phyloP scores from a whole-genome alignment of 2,113 vertebrate genomes.

The Oryzias javanicus region DNA sequence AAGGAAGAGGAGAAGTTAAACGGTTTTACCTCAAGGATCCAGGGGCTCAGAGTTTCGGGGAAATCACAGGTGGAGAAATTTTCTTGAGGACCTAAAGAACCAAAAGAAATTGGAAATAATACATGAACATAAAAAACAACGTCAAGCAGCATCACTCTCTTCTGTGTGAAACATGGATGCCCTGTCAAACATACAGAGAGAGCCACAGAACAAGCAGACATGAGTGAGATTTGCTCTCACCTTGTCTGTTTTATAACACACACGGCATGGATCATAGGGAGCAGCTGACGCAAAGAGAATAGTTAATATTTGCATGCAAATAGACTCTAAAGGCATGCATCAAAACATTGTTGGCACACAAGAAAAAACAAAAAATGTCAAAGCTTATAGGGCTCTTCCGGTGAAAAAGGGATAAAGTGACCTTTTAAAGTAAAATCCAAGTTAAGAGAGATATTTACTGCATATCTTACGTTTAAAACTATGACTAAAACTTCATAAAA shows the following conservation, averaged over 20 bases:
- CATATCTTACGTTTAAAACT: neutral
- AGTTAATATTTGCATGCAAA: conserved; percentile 74
- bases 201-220: conserved; percentile 44
- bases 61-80: conserved; percentile 84
- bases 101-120: conserved; percentile 57
- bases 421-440: conserved; percentile 19
- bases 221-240: conserved; percentile 50
- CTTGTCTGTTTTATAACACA: conserved; percentile 52
- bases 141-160: conserved; percentile 5
- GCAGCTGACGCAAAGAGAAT: conserved; percentile 58
- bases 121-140: conserved; percentile 32
- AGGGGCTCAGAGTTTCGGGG: conserved; percentile 55
- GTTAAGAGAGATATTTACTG: neutral
- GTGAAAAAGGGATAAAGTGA: conserved; percentile 14
- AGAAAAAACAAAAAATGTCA: conserved; percentile 54
- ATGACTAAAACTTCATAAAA: conserved; percentile 8
- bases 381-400: conserved; percentile 12
- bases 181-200: conserved; percentile 19
- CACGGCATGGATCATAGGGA: conserved; percentile 62
- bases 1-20: conserved; percentile 7
- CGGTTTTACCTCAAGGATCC: conserved; percentile 74
- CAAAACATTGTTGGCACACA: conserved; percentile 57
- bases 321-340: conserved; percentile 68
- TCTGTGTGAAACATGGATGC: conserved; percentile 10
- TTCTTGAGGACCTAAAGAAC: conserved; percentile 78